Percentiles rank a stretch among this genome's conserved stretches.
These are phyloP conservation scores for Drosophila multiciliata DNA, from an alignment of 2,888 invertebrate species.

Conservation along the genomic window DNA sequence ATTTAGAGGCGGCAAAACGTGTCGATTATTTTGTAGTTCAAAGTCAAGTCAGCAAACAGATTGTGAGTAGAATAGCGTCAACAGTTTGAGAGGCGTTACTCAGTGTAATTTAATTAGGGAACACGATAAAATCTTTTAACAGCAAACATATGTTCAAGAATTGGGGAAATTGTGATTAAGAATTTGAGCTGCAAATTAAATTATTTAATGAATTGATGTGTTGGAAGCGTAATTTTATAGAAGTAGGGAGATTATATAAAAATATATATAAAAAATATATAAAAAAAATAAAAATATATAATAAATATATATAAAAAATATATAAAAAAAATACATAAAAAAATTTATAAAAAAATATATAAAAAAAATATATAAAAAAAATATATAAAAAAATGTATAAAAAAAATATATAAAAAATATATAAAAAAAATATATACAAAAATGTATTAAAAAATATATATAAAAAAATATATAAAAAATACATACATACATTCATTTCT, in stretches of 20 bases:
- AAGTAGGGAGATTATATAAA: background rate
- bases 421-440: background rate
- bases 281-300: background rate
- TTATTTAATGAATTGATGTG: background rate
- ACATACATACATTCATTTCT: no score
- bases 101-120: constrained; percentile 44
- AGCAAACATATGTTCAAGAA: constrained; percentile 2
- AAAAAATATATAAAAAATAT: background rate
- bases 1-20: constrained; percentile 7
- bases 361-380: no score
- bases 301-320: no score
- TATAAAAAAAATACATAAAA: background rate
- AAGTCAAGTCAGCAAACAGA: background rate
- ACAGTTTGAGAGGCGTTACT: constrained; percentile 31
- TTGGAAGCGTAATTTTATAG: background rate
- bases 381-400: no score
- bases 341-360: background rate
- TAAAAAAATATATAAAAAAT: no score
- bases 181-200: constrained; percentile 3
- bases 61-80: constrained; percentile 16
- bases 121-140: background rate
- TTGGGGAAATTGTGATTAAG: background rate
- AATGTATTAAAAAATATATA: no score
- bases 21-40: constrained; percentile 2
- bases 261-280: no score